phyloP scores from a whole-genome alignment of 2,113 vertebrate genomes.

The Leuciscus idus region DNA sequence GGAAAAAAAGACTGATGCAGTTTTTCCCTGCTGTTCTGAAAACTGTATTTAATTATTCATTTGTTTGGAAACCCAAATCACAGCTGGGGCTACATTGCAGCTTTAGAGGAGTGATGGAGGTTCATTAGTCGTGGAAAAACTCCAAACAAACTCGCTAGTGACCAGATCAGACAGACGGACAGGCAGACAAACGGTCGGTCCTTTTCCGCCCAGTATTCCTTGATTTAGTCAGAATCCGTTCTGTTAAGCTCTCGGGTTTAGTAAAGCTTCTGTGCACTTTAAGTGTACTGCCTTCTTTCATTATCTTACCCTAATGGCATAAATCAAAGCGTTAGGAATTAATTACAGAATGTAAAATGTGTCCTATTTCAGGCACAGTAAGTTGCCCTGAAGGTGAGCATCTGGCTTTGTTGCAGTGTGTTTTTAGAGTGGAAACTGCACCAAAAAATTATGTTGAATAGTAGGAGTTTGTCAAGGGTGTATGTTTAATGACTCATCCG shows the following conservation, averaged over 20 bases:
- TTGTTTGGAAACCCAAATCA: conserved; percentile 67
- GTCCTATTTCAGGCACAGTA: conserved; percentile 52
- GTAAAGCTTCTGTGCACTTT: conserved; percentile 49
- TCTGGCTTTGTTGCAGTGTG: conserved; percentile 53
- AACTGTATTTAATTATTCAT: conserved; percentile 71
- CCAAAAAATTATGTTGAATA: conserved; percentile 28
- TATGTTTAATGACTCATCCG: conserved; percentile 32
- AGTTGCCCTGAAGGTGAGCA: conserved; percentile 59
- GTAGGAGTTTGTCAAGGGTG: conserved; percentile 41
- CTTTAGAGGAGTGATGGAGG: conserved; percentile 48
- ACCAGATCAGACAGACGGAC: conserved; percentile 30
- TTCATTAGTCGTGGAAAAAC: conserved; percentile 42
- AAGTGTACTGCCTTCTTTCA: conserved; percentile 58
- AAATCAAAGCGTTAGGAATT: conserved; percentile 54
- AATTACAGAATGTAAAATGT: conserved; percentile 52
- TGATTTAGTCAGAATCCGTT: neutral
- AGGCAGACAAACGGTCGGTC: conserved; percentile 17
- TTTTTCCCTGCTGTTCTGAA: conserved; percentile 58
- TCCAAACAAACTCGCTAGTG: conserved; percentile 30
- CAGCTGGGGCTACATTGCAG: conserved; percentile 62
- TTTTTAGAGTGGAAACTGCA: conserved; percentile 51
- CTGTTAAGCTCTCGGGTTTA: neutral
- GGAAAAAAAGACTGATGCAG: conserved; percentile 29
- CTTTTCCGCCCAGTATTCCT: neutral
- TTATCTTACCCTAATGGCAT: conserved; percentile 47